Evolutionary conservation across 2,888 invertebrate genomes (phyloP), one percentile per base, ranked within the genome.

Genomic region (Cyclophora albipunctata): DNA sequence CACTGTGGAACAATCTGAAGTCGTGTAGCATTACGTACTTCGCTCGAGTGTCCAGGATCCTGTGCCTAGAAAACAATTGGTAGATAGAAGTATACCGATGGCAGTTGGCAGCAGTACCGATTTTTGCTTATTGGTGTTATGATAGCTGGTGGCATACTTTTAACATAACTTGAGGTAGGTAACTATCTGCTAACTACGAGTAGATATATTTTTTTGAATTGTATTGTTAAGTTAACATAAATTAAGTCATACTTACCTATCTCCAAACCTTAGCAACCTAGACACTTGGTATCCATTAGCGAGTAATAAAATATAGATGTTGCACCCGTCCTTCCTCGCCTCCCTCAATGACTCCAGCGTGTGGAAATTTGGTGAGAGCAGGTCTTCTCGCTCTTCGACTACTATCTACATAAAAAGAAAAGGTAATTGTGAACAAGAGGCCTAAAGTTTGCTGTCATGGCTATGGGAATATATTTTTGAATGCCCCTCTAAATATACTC

Each of bases 21-120:
- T 96, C 95, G 71, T 94, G 90, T 0, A 95, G 80, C 51, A 95
- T 75, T 41, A 96, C 81, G 67, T 92, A 95, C 60, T 92, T 92
- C 0, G 93, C 92, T 65, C 92, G 89, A 0, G 94, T 92, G 69
- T 95, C 91, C 44, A 96, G 71, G 33, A 94, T 81, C 4, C 94
- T 90, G 70, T 93, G 89, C 54, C 94, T 94, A 72, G 45, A 45
- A 61, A 50, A 45, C 41, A 35, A 5, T 40, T 7, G 40, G 40
- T 4, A 40, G 3, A 3, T 3, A 20, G 1, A 20, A 20, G 2
- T 20, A 20, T 20, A 20, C 20, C 20, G 20, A 20, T 20, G 20
- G 2, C 20, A 20, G 20, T n/a, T n/a, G n/a, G n/a, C n/a, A n/a
- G n/a, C n/a, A n/a, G n/a, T n/a, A n/a, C n/a, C n/a, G n/a, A n/a